Evolutionary conservation across 2,888 invertebrate species (phyloP), one percentile per base, ranked within the genome.

Genomic region (Ganaspis brasiliensis): DNA sequence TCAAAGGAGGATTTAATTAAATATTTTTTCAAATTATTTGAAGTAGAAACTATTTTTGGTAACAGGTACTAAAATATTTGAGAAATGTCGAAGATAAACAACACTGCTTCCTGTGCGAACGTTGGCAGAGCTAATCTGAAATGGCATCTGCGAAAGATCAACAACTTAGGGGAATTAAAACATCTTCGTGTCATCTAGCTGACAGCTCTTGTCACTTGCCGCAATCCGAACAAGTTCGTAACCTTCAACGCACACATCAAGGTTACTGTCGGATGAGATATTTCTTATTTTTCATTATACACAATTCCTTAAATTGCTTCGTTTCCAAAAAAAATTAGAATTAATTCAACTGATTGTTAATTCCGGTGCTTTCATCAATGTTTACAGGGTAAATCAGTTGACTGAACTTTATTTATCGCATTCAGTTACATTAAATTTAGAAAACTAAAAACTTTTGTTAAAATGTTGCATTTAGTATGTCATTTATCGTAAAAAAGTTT

Each of bases 81-180:
- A 57, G 26, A 8, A 57, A 45, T 14, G 1, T 24, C 19, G 21
- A 45, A 37, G 21, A 14, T 67, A 6, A 21, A 67, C 19, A 67
- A 67, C 24, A 24, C 40, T 40, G 21, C 37, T 67, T 67, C 45
- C 8, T 40, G 40, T 45, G 40, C 19, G 40, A 40, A 12, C 19
- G 3, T 67, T 24, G 14, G 40, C 24, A 40, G 21, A 67, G 24
- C 67, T 67, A 67, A 67, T 67, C 67, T 67, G 40, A 37, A 24
- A 67, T 67, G 45, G 40, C 67, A 67, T 67, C 67, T 67, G 67
- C 24, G 24, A 67, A 67, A 45, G 67, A 67, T 67, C 45, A 67
- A 45, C 67, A 67, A 45, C 67, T 67, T 67, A 67, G 67, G 40
- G 67, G 40, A 40, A 67, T 67, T 67, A 67, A 67, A 67, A 67